Percentiles rank a stretch among this genome's conserved stretches.
Conservation (phyloP, 1,140 invertebrate genomes). For the Micrasema minimum region DNA sequence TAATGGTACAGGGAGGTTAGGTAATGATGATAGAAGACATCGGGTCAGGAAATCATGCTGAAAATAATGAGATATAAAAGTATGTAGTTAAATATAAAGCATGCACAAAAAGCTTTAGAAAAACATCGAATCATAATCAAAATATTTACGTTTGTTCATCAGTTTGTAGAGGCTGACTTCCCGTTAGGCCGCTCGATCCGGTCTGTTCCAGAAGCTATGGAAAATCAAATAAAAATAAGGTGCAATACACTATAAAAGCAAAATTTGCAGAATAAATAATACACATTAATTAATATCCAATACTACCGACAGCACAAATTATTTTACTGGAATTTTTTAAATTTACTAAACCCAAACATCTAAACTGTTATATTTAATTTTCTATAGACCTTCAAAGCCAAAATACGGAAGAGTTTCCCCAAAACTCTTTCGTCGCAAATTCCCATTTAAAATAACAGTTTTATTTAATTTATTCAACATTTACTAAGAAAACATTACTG, state of each 20-base stretch:
- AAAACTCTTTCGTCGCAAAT: too few species aligned
- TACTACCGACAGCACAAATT: background rate
- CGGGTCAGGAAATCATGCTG: conserved; percentile 30
- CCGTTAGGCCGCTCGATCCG: conserved; percentile 56
- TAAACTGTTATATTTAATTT: too few species aligned
- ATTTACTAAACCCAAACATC: too few species aligned
- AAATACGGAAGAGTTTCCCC: too few species aligned
- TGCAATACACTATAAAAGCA: conserved; percentile 49
- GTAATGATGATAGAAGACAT: conserved; percentile 16
- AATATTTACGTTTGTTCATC: conserved; percentile 70
- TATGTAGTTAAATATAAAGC: conserved; percentile 8
- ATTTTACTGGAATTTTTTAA: too few species aligned
- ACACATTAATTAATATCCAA: conserved; percentile 13
- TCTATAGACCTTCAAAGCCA: too few species aligned
- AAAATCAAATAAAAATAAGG: conserved; percentile 62
- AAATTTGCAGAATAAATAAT: conserved; percentile 48
- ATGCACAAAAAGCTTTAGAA: conserved; percentile 26
- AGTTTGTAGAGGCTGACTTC: conserved; percentile 57
- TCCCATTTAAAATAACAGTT: too few species aligned
- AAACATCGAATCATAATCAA: conserved; percentile 58
- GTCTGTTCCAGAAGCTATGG: conserved; percentile 72
- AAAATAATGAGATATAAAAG: conserved; percentile 23
- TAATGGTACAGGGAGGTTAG: background rate
- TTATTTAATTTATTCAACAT: background rate
- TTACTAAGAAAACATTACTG: conserved; percentile 14